Evolutionary conservation across 2,113 vertebrate genomes (phyloP), one percentile per base, ranked within the genome.

Genomic region (Cercopithecus mona): DNA sequence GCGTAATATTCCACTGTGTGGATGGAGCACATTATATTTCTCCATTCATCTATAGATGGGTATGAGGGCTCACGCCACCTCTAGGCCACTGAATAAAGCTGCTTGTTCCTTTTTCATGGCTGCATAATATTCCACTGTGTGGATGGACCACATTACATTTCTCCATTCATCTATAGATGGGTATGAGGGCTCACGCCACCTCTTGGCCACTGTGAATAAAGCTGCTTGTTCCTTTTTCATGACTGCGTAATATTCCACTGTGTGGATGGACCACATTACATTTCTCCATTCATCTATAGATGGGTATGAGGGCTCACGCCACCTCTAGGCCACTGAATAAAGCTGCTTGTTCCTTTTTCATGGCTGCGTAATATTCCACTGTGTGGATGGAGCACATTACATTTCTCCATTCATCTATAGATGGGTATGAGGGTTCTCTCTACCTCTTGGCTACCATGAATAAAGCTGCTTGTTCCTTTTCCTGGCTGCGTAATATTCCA

Each of bases 191-290:
- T n/a, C 3, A 11, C 18, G 2, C 8, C 0, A 23, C 5, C 2
- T 68, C 2, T 8, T 40, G n/a, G n/a, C 48, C 6, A 6, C 3
- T 0, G 7, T 59, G 23, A 50, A 50, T 50, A 13, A 50, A 50
- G 12, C 48, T 45, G 12, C 0, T 12, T 30, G 0, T 5, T 5
- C 50, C 22, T 38, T 83, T 25, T 73, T 92, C 8, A 40, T 8
- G 79, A 30, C 38, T 20, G 52, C 5, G 2, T 82, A 20, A 18
- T 82, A 83, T 13, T 59, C 79, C 50, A 5, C 13, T 1, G 0
- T 17, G 10, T 0, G 4, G 30, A 3, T 1, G 2, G 5, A 3
- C 5, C 30, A 7, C 7, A 3, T 0, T 23, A 1, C 12, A 7
- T 13, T 48, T n/a, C 9, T 8, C 10, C 22, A 3, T 8, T 30